Evolutionary conservation across 2,888 invertebrate species (phyloP).

Genomic region (Xanthia icteritia): DNA sequence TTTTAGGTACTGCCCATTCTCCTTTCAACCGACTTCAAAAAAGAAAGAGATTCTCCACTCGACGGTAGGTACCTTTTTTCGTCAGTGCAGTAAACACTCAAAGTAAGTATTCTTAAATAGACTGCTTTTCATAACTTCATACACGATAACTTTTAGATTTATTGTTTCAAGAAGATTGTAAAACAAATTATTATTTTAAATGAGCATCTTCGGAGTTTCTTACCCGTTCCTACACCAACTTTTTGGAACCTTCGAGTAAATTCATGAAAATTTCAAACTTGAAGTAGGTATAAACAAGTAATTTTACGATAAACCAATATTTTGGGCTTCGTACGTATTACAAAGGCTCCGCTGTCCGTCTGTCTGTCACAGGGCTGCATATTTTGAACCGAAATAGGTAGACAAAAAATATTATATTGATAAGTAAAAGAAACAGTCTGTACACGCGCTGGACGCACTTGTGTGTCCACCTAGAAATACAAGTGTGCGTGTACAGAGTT

Average conservation of each 20-base stretch:
- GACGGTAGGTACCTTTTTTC: neutral
- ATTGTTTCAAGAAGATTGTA: conserved; percentile 32
- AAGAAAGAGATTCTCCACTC: neutral
- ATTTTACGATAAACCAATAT: conserved; percentile 4
- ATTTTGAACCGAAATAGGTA: no score
- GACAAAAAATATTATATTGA: no score
- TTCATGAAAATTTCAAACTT: conserved; percentile 21
- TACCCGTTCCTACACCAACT: neutral
- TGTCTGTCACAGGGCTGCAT: no score
- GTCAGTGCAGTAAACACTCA: no score
- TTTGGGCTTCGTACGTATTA: no score
- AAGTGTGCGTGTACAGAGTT: no score
- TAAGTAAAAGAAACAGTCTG: no score
- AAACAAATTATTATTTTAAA: conserved; percentile 45
- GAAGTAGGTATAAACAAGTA: neutral
- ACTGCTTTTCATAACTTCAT: neutral
- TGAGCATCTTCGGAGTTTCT: conserved; percentile 25
- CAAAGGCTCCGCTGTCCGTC: no score
- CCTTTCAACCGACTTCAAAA: neutral
- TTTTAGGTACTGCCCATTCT: neutral
- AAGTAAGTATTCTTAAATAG: no score
- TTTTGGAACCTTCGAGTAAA: conserved; percentile 7
- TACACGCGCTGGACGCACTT: no score
- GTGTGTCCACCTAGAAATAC: no score
- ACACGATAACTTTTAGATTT: conserved; percentile 16